Conservation (phyloP, 2,888 invertebrate species). For the Kryphioiulus occultus region DNA sequence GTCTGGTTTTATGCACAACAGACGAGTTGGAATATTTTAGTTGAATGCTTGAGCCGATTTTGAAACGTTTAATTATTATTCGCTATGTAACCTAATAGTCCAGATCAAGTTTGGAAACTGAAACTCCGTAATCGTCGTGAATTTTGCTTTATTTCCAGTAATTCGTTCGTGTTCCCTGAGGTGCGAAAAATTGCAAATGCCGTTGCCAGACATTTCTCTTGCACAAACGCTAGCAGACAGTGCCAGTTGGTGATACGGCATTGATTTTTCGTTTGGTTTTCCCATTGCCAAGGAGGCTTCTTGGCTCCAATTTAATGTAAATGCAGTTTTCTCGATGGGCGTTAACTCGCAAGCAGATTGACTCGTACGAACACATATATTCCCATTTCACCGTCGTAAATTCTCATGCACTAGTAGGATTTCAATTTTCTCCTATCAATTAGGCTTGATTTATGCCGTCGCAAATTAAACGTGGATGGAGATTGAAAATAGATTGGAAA, state of each 20-base stretch:
- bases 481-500: neutral
- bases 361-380: conserved; percentile 3
- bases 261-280: conserved; percentile 23
- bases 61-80: too few relatives aligned
- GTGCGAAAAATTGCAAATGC: conserved; percentile 12
- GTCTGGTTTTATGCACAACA: too few relatives aligned
- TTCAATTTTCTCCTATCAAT: conserved; percentile 17
- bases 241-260: conserved; percentile 23
- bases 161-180: conserved; percentile 1
- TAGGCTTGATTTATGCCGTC: conserved; percentile 5
- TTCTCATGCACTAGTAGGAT: neutral
- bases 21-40: too few relatives aligned
- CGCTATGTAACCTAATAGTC: conserved; percentile 23
- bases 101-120: neutral
- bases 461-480: conserved; percentile 2
- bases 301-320: conserved; percentile 14
- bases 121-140: neutral
- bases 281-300: neutral
- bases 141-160: neutral
- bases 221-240: neutral
- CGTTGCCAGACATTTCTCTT: neutral
- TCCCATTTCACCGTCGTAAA: neutral
- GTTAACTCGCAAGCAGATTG: neutral
- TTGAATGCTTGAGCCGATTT: too few relatives aligned
- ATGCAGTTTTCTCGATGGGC: conserved; percentile 1